Evolutionary conservation across 2,888 invertebrate species (phyloP).

Genomic region (Troilus luridus): DNA sequence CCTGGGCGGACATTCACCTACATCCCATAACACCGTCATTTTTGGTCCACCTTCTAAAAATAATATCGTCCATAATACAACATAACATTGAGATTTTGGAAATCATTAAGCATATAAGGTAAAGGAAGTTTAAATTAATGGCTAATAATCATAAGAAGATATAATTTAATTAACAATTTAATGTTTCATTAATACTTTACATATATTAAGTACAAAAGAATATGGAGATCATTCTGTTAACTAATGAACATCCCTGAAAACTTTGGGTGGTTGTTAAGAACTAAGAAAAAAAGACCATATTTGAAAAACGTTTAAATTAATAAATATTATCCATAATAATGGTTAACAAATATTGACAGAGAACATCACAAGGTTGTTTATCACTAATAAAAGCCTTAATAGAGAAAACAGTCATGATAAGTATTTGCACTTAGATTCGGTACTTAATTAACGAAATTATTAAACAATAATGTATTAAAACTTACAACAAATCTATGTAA

Average conservation of each 20-base stretch:
- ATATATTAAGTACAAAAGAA: background rate
- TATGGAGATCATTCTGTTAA: background rate
- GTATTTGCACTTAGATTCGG: background rate
- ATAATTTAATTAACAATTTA: background rate
- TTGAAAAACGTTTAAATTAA: background rate
- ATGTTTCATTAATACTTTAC: background rate
- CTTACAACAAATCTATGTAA: slow-evolving; percentile 63
- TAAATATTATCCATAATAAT: background rate
- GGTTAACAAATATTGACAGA: background rate
- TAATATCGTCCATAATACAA: background rate
- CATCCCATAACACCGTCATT: slow-evolving; percentile 73
- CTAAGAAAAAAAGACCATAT: background rate
- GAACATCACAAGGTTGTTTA: background rate
- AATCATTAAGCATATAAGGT: background rate
- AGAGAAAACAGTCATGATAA: background rate
- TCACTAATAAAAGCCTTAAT: background rate
- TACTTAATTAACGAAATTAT: background rate
- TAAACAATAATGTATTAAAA: slow-evolving; percentile 30
- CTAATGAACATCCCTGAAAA: background rate
- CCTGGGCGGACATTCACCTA: slow-evolving; percentile 71
- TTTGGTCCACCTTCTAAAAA: slow-evolving; percentile 69
- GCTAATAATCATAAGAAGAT: background rate
- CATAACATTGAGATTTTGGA: too few species aligned
- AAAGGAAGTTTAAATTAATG: background rate
- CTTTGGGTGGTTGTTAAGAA: background rate